phyloP scores from a whole-genome alignment of 2,797 vertebrate species.

The Enteromius mattozi region DNA sequence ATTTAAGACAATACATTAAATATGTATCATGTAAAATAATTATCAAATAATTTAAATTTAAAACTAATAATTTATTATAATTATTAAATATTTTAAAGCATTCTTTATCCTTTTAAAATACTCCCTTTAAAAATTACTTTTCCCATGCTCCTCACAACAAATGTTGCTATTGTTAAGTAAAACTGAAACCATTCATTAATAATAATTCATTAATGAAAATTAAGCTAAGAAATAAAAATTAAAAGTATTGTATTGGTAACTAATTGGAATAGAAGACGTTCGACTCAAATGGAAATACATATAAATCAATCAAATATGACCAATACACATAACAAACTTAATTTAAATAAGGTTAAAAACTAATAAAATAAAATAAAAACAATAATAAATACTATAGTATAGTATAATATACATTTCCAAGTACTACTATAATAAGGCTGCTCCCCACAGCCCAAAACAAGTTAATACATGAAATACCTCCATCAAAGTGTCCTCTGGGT shows the following conservation, averaged over 20 bases:
- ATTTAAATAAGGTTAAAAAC: neutral
- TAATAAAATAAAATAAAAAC: neutral
- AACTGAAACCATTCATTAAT: neutral
- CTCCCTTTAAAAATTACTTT: neutral
- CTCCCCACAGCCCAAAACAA: neutral
- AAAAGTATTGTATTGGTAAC: neutral
- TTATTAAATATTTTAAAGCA: neutral
- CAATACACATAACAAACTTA: neutral
- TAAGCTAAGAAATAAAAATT: too few species aligned
- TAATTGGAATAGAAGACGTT: neutral
- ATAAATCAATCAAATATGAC: neutral
- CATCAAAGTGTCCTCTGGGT: slow-evolving; percentile 66
- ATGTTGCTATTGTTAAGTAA: neutral
- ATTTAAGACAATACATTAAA: neutral
- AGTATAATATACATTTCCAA: neutral
- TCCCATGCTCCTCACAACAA: neutral
- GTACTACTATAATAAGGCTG: neutral
- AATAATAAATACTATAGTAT: neutral
- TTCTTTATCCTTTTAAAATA: neutral
- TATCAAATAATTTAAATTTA: neutral
- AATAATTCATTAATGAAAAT: too few species aligned
- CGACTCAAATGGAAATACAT: neutral
- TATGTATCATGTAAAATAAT: neutral
- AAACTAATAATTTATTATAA: neutral
- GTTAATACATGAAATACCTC: neutral